These are phyloP conservation scores for Drosophila parthenogenetica DNA, from an alignment of 2,888 invertebrate species.

Conservation along the genomic window DNA sequence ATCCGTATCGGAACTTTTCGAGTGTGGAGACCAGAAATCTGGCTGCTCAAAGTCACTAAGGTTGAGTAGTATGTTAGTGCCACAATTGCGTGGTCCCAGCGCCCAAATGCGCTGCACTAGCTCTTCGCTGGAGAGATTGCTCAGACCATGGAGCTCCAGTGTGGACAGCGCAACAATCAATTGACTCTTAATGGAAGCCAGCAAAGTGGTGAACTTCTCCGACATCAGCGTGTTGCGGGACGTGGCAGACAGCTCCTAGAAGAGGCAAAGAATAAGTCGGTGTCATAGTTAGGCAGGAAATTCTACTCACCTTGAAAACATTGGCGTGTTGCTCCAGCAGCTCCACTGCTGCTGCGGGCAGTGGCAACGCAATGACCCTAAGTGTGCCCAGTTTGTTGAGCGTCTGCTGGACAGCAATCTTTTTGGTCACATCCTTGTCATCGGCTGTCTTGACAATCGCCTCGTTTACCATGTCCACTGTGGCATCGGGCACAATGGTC, in stretches of 20 bases:
- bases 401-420: constrained; percentile 88
- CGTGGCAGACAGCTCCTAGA: constrained; percentile 70
- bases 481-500: constrained; percentile 93
- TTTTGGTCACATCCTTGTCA: constrained; percentile 86
- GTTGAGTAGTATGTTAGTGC: constrained; percentile 96
- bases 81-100: constrained; percentile 95
- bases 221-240: constrained; percentile 73
- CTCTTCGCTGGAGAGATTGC: constrained; percentile 86
- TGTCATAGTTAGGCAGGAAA: background rate
- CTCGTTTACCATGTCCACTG: constrained; percentile 94
- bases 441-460: constrained; percentile 88
- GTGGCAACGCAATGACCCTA: constrained; percentile 90
- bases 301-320: constrained; percentile 87
- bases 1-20: constrained; percentile 72
- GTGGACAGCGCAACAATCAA: constrained; percentile 88
- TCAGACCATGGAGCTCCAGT: constrained; percentile 85
- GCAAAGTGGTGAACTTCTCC: constrained; percentile 73
- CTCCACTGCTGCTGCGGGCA: constrained; percentile 90
- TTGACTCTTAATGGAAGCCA: constrained; percentile 85
- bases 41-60: constrained; percentile 89
- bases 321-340: constrained; percentile 90
- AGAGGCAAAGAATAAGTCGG: background rate
- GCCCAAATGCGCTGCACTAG: constrained; percentile 92
- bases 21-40: constrained; percentile 86
- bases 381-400: constrained; percentile 90